Percentiles rank a stretch among this genome's conserved stretches.
phyloP scores from a whole-genome alignment of 1,140 invertebrate genomes.

The Ips nitidus region DNA sequence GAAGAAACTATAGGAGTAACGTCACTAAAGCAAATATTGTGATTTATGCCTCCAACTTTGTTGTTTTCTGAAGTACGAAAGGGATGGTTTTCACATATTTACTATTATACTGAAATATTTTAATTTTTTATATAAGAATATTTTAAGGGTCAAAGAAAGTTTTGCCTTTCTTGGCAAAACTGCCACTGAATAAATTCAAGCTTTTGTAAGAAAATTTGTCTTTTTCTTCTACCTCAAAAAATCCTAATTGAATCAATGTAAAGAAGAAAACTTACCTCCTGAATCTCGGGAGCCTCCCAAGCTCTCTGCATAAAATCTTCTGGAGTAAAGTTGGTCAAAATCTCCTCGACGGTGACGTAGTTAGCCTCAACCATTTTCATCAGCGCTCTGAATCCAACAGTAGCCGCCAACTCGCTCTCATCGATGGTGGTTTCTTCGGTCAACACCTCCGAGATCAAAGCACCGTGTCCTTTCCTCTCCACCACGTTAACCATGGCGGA shows the following conservation, averaged over 20 bases:
- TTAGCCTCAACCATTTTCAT: conserved; percentile 81
- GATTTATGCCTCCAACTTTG: no score
- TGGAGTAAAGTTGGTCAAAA: conserved; percentile 76
- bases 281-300: conserved; percentile 72
- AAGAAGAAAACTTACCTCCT: conserved; percentile 56
- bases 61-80: no score
- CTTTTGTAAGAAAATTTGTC: no score
- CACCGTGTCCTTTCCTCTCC: conserved; percentile 75
- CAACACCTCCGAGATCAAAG: conserved; percentile 76
- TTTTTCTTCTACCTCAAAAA: no score
- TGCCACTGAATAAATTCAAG: no score
- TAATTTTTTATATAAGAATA: no score
- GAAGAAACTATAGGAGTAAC: no score
- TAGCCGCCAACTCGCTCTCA: conserved; percentile 71
- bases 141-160: no score
- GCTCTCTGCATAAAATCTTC: conserved; percentile 77
- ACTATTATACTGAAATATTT: no score
- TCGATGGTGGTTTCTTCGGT: conserved; percentile 75
- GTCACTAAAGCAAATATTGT: no score
- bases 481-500: conserved; percentile 79
- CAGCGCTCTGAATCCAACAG: conserved; percentile 79
- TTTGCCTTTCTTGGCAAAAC: no score
- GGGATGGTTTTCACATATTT: no score
- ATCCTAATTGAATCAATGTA: neutral
- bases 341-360: conserved; percentile 78